Evolutionary conservation across 1,140 invertebrate species (phyloP), one percentile per base, ranked within the genome.

Genomic region (Megathymus violae): DNA sequence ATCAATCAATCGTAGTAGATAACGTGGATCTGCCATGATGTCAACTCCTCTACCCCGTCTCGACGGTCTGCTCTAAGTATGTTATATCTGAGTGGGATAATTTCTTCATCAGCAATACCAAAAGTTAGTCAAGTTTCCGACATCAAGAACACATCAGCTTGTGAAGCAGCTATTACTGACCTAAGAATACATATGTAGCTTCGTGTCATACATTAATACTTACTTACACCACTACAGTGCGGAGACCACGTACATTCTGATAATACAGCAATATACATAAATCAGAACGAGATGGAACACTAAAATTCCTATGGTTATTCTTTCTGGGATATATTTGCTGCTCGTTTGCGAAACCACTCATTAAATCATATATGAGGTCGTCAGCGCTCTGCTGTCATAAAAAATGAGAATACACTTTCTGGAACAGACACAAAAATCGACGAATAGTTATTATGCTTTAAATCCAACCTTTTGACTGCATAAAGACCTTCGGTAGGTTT

Each of bases 181-280:
- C n/a, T n/a, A n/a, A n/a, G n/a, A n/a, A n/a, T n/a, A n/a, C n/a
- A n/a, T n/a, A n/a, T n/a, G n/a, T n/a, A n/a, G n/a, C n/a, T n/a
- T n/a, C n/a, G n/a, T n/a, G n/a, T n/a, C n/a, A n/a, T n/a, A n/a
- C n/a, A n/a, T n/a, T n/a, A n/a, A n/a, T n/a, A n/a, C n/a, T n/a
- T n/a, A n/a, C n/a, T n/a, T n/a, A n/a, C n/a, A n/a, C n/a, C n/a
- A n/a, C n/a, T n/a, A n/a, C n/a, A n/a, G 44, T 47, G 4, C 44
- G 44, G 4, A 47, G 5, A 13, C 44, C 44, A 7, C 44, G 44
- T 27, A 47, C 44, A 47, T 47, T 47, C 22, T 47, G 44, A 17
- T 47, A 47, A 14, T 31, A 31, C 9, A 31, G 4, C 4, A 9
- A 31, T 31, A 31, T 31, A 31, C 4, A 31, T 9, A 31, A 31